Base-by-base conservation (phyloP, 2,113 vertebrate genomes). In the Sinocyclocheilus anophthalmus region DNA sequence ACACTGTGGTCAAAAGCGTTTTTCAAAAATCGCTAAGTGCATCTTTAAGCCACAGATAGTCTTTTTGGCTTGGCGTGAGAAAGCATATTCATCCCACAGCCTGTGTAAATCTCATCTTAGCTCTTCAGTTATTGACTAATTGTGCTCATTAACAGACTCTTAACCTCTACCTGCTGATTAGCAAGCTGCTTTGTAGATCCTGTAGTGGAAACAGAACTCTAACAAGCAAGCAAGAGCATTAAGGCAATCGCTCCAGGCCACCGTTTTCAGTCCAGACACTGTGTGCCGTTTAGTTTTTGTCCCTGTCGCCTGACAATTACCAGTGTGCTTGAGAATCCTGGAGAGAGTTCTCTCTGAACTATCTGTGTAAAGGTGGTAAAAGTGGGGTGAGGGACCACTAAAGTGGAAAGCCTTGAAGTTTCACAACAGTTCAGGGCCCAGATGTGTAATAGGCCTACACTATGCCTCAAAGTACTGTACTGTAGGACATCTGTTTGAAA, bases 151-250 rank as follows among this genome's bases (percentile, higher is more conserved):
- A 84, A 65, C 42, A 75, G 83, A 89, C 86, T 86, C 85, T 88
- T 92, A 92, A 91, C 91, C 87, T 91, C 84, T 37, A 76, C 86
- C 86, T 87, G 86, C 84, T 92, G 84, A 91, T 92, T 91, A 91
- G 89, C 87, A 87, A 88, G 90, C 87, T 90, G 90, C 89, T 90
- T 75, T 37, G 45, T 85, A 22, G 48, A 85, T 84, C 75, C 78
- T 78, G 86, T 90, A 82, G 90, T 12, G 50, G 81, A 88, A 84
- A 84, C 86, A 81, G 81, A 70, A 57, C 82, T 20, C 42, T 33
- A 81, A 77, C 75, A 84, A 87, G 70, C 89, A 92, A 88, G 89
- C 83, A 63, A 53, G 70, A 79, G 61, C 85, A 37, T 20, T 83
- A 20, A 33, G 76, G 26, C 48, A 18, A n/a, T 53, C n/a, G 37